phyloP scores from a whole-genome alignment of 2,888 invertebrate species.

The Sinotaia quadrata region DNA sequence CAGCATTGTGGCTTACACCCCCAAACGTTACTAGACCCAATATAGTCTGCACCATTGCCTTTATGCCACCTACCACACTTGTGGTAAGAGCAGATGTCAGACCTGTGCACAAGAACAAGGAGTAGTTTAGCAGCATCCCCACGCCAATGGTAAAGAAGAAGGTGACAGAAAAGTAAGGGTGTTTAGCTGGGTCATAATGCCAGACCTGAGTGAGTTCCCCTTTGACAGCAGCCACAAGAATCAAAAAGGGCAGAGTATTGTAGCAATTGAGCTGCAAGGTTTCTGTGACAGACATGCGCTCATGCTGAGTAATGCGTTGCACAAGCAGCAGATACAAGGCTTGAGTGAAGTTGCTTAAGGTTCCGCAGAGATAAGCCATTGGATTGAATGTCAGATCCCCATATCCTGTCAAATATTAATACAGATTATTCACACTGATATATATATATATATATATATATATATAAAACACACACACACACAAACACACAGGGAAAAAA shows the following conservation, averaged over 20 bases:
- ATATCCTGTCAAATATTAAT: constrained; percentile 59
- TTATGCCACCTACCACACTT: constrained; percentile 72
- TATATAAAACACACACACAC: too few relatives aligned
- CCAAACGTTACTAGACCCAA: constrained; percentile 73
- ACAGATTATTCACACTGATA: neutral
- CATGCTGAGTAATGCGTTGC: constrained; percentile 67
- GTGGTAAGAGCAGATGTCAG: constrained; percentile 73
- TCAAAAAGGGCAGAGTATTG: constrained; percentile 70
- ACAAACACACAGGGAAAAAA: too few relatives aligned
- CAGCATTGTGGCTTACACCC: constrained; percentile 68
- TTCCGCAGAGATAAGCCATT: constrained; percentile 70
- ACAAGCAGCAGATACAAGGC: constrained; percentile 73
- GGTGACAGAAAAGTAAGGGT: constrained; percentile 59
- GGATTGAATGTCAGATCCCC: constrained; percentile 72
- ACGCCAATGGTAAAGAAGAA: constrained; percentile 63
- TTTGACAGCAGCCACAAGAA: constrained; percentile 50
- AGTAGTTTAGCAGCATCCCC: constrained; percentile 72
- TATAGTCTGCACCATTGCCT: constrained; percentile 72
- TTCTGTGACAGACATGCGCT: constrained; percentile 64
- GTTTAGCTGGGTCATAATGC: constrained; percentile 37
- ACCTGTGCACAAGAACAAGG: constrained; percentile 73
- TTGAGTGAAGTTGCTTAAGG: constrained; percentile 71
- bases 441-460: too few relatives aligned
- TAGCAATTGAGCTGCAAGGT: constrained; percentile 71
- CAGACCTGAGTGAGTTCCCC: constrained; percentile 54